These are phyloP conservation scores for Bacillus rossius DNA, from an alignment of 1,140 invertebrate species.

Conservation along the genomic window DNA sequence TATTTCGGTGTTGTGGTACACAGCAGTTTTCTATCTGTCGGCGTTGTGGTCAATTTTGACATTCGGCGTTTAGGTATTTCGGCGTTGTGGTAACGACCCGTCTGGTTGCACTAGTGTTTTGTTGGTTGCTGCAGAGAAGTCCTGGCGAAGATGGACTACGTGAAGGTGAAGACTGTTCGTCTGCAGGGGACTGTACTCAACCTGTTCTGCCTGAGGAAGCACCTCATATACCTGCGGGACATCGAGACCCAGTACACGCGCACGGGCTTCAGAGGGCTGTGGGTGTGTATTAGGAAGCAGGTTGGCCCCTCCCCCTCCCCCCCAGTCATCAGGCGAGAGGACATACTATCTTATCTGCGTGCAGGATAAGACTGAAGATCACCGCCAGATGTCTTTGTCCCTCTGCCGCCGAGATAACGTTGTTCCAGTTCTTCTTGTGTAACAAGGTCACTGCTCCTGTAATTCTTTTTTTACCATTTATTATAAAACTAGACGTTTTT, in stretches of 20 bases:
- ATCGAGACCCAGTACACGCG: constrained; percentile 80
- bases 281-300: constrained; percentile 48
- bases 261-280: constrained; percentile 84
- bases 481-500: too few relatives aligned
- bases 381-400: not conserved
- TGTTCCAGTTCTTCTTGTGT: too few relatives aligned
- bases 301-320: not conserved
- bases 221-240: constrained; percentile 71
- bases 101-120: too few relatives aligned
- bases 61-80: too few relatives aligned
- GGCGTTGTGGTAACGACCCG: too few relatives aligned
- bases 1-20: too few relatives aligned
- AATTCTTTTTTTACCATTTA: too few relatives aligned
- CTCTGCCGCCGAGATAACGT: not conserved
- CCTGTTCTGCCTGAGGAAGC: constrained; percentile 68
- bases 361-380: not conserved
- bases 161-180: constrained; percentile 68
- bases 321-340: not conserved
- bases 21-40: too few relatives aligned
- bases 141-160: constrained; percentile 62
- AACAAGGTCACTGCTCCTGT: too few relatives aligned
- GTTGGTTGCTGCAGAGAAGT: constrained; percentile 49
- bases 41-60: too few relatives aligned
- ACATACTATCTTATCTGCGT: not conserved
- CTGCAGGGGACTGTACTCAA: constrained; percentile 74